These are phyloP conservation scores for Phalera bucephala DNA, from an alignment of 2,888 invertebrate species.

Conservation along the genomic window DNA sequence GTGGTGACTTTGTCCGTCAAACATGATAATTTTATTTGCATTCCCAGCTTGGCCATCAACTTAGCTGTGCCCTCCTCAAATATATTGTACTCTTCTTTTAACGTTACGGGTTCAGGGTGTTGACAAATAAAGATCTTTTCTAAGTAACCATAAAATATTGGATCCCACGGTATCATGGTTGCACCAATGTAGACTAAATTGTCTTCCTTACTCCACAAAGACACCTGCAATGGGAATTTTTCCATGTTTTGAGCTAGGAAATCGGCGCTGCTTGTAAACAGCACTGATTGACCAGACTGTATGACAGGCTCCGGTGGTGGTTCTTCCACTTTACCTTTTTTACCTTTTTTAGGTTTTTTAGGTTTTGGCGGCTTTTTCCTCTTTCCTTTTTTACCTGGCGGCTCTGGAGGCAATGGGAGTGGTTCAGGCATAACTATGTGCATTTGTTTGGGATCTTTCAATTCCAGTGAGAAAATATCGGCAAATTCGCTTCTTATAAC, in stretches of 20 bases:
- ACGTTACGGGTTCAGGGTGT: conserved; percentile 44
- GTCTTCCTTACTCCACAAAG: conserved; percentile 73
- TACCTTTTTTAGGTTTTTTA: conserved; percentile 53
- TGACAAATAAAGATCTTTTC: conserved; percentile 47
- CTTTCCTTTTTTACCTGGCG: conserved; percentile 55
- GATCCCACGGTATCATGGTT: conserved; percentile 64
- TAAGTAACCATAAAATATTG: conserved; percentile 52
- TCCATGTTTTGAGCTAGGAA: conserved; percentile 66
- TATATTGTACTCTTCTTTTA: conserved; percentile 70
- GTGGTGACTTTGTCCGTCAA: conserved; percentile 64
- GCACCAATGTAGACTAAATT: conserved; percentile 60
- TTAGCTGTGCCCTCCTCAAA: conserved; percentile 71
- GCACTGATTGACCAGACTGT: conserved; percentile 70
- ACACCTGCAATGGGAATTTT: conserved; percentile 58
- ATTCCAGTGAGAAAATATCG: conserved; percentile 69
- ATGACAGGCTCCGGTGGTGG: conserved; percentile 69
- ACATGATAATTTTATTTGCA: conserved; percentile 66
- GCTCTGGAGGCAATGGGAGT: conserved; percentile 64
- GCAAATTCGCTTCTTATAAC: conserved; percentile 70
- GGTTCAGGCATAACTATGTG: conserved; percentile 73
- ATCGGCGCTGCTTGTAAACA: conserved; percentile 67
- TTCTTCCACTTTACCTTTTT: conserved; percentile 43
- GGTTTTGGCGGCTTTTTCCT: conserved; percentile 46
- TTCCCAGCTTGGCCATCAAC: conserved; percentile 62
- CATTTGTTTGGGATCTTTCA: conserved; percentile 74